Conservation (phyloP, 2,797 vertebrate genomes). For the Neoniphon sammara region DNA sequence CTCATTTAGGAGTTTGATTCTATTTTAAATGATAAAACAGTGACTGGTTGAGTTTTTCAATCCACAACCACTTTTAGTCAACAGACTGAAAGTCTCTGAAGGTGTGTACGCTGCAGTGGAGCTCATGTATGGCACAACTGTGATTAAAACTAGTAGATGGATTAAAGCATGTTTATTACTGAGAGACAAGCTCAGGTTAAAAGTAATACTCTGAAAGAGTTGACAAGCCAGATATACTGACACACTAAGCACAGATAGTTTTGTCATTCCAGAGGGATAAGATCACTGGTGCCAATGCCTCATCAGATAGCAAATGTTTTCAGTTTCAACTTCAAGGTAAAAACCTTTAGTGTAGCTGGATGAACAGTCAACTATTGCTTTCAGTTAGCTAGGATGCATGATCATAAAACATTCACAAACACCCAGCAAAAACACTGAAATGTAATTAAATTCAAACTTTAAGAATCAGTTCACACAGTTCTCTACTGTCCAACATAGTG, state of each 20-base stretch:
- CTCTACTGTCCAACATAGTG: not conserved
- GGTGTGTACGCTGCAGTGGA: not conserved
- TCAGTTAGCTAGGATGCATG: not conserved
- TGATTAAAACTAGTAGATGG: not conserved
- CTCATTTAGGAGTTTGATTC: not conserved
- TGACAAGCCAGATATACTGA: not conserved
- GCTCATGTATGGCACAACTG: not conserved
- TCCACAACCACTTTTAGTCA: not conserved
- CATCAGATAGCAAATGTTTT: constrained; percentile 7
- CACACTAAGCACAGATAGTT: not conserved
- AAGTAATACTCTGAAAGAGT: not conserved
- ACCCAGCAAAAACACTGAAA: not conserved
- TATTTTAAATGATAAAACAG: not conserved
- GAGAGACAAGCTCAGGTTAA: not conserved
- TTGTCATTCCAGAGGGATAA: not conserved
- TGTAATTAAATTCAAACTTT: not conserved
- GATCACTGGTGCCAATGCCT: constrained; percentile 1
- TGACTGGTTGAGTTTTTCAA: not conserved
- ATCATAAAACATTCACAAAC: no score
- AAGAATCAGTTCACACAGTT: not conserved
- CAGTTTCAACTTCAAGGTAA: constrained; percentile 26
- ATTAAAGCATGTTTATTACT: not conserved
- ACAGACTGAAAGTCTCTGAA: not conserved
- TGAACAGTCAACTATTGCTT: not conserved
- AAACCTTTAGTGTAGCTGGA: no score